Conservation (phyloP, 2,888 invertebrate genomes). For the Colostygia pectinataria region DNA sequence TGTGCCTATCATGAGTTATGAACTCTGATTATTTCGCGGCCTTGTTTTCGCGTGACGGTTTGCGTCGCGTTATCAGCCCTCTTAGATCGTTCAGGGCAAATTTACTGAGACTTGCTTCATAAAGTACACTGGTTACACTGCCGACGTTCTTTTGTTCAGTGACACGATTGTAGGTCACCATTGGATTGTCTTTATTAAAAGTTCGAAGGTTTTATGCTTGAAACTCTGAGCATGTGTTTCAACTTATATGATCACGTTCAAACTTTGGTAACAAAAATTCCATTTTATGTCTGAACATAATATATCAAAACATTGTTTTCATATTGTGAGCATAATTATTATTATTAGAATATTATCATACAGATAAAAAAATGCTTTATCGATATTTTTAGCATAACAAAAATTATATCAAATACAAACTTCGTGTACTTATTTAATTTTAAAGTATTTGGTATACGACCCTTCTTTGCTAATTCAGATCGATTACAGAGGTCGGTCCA, state of each 20-base stretch:
- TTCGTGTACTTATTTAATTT: too few species aligned
- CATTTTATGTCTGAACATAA: too few species aligned
- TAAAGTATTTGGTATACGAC: too few species aligned
- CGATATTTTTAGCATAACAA: too few species aligned
- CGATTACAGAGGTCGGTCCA: too few species aligned
- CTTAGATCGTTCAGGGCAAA: conserved; percentile 51
- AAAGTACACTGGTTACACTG: conserved; percentile 41
- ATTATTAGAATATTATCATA: too few species aligned
- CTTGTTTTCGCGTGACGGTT: conserved; percentile 56
- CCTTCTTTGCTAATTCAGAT: too few species aligned
- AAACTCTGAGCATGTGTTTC: conserved; percentile 6
- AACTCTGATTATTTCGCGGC: conserved; percentile 52
- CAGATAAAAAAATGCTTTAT: too few species aligned
- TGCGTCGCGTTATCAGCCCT: conserved; percentile 51
- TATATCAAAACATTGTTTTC: too few species aligned
- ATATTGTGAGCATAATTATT: too few species aligned
- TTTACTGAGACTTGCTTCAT: conserved; percentile 49
- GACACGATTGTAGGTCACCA: conserved; percentile 35
- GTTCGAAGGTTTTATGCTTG: background rate
- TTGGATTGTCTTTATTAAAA: conserved; percentile 15
- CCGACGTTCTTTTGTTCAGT: conserved; percentile 35
- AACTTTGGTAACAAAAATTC: background rate
- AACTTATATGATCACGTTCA: background rate
- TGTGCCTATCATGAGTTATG: conserved; percentile 52
- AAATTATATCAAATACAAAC: too few species aligned